Evolutionary conservation across 2,113 vertebrate species (phyloP).

Genomic region (Cercopithecus mona): DNA sequence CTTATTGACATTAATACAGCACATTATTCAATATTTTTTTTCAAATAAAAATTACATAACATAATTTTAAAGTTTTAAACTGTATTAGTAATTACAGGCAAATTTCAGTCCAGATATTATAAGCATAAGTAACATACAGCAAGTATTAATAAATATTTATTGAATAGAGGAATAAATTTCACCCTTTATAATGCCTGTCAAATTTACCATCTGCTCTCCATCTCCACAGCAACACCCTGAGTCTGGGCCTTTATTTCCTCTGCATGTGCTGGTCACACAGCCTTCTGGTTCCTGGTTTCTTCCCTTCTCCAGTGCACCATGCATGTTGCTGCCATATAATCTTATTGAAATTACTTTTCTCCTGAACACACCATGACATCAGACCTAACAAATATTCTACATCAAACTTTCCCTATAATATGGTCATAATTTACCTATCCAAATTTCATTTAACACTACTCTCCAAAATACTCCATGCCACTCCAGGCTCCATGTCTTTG

Average conservation of each 20-base stretch:
- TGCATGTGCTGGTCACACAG: not conserved
- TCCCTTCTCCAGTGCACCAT: not conserved
- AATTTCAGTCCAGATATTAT: slow-evolving; percentile 11
- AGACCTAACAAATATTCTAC: not conserved
- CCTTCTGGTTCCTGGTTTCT: not conserved
- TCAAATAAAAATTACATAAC: not conserved
- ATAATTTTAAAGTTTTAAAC: slow-evolving; percentile 25
- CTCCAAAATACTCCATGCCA: not conserved
- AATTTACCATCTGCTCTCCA: slow-evolving; percentile 39
- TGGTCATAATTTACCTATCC: not conserved
- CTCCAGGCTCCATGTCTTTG: not conserved
- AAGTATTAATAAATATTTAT: slow-evolving; percentile 41
- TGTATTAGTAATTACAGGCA: not conserved
- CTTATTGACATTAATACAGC: not conserved
- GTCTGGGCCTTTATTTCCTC: not conserved
- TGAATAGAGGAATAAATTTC: slow-evolving; percentile 45
- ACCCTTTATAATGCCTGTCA: slow-evolving; percentile 23
- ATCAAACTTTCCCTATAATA: not conserved
- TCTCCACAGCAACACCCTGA: not conserved
- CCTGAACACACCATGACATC: not conserved
- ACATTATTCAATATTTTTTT: not conserved
- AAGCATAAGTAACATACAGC: slow-evolving; percentile 6
- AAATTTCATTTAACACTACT: slow-evolving; percentile 2
- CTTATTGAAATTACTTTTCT: not conserved
- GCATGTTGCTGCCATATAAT: not conserved